Percentiles rank a stretch among this genome's conserved stretches.
phyloP scores from a whole-genome alignment of 2,797 vertebrate genomes.

The Rhincodon typus region DNA sequence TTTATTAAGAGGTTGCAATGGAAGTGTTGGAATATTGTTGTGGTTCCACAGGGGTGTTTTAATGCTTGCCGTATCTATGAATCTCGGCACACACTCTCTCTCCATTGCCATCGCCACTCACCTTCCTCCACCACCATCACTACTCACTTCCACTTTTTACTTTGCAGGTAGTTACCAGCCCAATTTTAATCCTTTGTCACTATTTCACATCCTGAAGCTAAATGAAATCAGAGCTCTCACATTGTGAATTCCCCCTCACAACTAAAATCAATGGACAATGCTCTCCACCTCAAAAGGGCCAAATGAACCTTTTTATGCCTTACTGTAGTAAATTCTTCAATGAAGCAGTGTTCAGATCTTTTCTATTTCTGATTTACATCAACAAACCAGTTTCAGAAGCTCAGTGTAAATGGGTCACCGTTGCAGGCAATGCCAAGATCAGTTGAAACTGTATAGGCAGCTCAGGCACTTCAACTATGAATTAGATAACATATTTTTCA shows the following conservation, averaged over 20 bases:
- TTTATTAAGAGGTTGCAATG: not conserved
- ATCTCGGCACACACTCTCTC: no score
- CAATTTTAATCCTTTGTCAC: not conserved
- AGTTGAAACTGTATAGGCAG: not conserved
- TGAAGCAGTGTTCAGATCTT: no score
- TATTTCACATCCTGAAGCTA: not conserved
- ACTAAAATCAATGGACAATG: not conserved
- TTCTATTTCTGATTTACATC: not conserved
- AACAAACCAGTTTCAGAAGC: not conserved
- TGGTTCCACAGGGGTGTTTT: no score
- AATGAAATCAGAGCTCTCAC: not conserved
- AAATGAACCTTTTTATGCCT: not conserved
- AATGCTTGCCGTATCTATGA: no score
- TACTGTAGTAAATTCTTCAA: not conserved
- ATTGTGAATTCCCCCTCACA: not conserved
- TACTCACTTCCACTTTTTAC: not conserved
- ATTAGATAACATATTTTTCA: not conserved
- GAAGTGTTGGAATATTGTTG: not conserved
- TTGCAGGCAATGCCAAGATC: not conserved
- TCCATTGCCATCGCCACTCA: no score
- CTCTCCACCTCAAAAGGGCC: not conserved
- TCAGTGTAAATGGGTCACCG: not conserved
- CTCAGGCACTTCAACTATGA: not conserved
- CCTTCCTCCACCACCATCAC: no score
- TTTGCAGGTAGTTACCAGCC: not conserved